phyloP scores from a whole-genome alignment of 2,113 vertebrate genomes.

The Scophthalmus maximus region DNA sequence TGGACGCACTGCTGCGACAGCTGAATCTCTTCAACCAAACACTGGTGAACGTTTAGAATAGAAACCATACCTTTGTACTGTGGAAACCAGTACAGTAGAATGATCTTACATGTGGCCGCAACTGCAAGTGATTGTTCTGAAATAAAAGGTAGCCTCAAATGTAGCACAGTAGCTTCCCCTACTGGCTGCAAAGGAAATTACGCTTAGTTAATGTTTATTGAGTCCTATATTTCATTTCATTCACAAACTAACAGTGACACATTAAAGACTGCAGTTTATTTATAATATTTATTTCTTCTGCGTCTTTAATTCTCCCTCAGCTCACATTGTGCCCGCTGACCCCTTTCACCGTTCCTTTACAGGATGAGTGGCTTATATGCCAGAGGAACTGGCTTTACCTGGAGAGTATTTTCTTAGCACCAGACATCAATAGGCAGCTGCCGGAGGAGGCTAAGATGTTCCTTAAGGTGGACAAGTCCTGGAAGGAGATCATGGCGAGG shows the following conservation, averaged over 20 bases:
- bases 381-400: constrained; percentile 89
- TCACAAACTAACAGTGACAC: background rate
- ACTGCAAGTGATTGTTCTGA: constrained; percentile 6
- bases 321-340: background rate
- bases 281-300: background rate
- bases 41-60: constrained; percentile 77
- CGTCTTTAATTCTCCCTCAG: background rate
- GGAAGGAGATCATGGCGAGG: constrained; percentile 88
- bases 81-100: background rate
- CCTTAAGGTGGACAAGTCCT: constrained; percentile 87
- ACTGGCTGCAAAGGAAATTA: constrained; percentile 30
- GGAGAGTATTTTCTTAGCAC: constrained; percentile 88
- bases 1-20: constrained; percentile 84
- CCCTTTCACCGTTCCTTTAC: background rate
- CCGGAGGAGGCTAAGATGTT: constrained; percentile 90
- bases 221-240: background rate
- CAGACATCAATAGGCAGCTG: constrained; percentile 87
- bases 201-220: background rate
- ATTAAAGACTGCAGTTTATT: background rate
- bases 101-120: background rate
- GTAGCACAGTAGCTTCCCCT: constrained; percentile 45
- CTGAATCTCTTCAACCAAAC: constrained; percentile 87
- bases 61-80: background rate
- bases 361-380: constrained; percentile 89
- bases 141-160: constrained; percentile 23